Evolutionary conservation across 2,888 invertebrate genomes (phyloP).

Genomic region (Gandaritis pyraliata): DNA sequence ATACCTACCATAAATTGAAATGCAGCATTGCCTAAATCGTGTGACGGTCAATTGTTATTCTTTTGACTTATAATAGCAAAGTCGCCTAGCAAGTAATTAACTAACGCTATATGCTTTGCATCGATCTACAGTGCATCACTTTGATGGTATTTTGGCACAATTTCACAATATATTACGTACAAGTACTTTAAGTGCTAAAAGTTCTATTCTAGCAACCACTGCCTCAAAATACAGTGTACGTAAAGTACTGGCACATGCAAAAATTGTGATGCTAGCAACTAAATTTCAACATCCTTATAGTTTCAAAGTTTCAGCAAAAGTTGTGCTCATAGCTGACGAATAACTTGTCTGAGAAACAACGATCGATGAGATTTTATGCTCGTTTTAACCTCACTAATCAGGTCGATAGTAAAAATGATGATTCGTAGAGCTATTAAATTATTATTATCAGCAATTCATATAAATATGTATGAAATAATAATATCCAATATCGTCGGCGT

Average conservation of each 20-base stretch:
- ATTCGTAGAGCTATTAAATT: slow-evolving; percentile 9
- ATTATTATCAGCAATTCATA: slow-evolving; percentile 42
- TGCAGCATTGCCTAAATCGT: not conserved
- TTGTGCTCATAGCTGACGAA: slow-evolving; percentile 1
- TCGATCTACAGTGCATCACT: too few species aligned
- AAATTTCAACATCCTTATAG: too few species aligned
- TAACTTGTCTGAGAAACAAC: not conserved
- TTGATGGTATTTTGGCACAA: too few species aligned
- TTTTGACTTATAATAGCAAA: not conserved
- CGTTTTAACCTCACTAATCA: slow-evolving; percentile 2
- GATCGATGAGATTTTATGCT: not conserved
- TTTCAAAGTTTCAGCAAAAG: slow-evolving; percentile 10
- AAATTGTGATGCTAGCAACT: too few species aligned
- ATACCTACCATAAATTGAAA: too few species aligned
- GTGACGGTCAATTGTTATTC: slow-evolving; percentile 10
- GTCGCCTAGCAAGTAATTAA: too few species aligned
- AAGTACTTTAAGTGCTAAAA: too few species aligned
- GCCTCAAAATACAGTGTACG: too few species aligned
- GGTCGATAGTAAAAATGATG: slow-evolving; percentile 17
- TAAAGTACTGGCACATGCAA: too few species aligned
- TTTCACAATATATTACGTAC: too few species aligned
- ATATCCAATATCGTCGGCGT: slow-evolving; percentile 55
- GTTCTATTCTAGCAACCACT: too few species aligned
- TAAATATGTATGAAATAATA: slow-evolving; percentile 59
- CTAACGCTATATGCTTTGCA: too few species aligned